A percentile compares a stretch with the other conserved stretches of the same genome.
Evolutionary conservation across 2,113 vertebrate genomes (phyloP).

Genomic region (Notechis scutatus): DNA sequence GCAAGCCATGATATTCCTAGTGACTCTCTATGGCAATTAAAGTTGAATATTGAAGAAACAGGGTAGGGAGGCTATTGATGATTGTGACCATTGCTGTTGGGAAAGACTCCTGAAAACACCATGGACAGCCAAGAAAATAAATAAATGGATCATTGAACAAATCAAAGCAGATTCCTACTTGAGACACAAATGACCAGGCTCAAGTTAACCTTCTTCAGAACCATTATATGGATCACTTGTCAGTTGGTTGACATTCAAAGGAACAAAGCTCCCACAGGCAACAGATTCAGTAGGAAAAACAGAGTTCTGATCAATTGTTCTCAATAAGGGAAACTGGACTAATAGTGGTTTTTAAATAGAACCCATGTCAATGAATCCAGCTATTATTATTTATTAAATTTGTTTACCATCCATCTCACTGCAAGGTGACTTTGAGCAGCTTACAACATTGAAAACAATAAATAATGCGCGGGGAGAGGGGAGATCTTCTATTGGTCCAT

Average conservation of each 20-base stretch:
- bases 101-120: background rate
- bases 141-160: background rate
- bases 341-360: background rate
- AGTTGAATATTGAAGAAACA: background rate
- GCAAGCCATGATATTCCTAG: background rate
- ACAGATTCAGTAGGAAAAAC: background rate
- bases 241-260: background rate
- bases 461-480: background rate
- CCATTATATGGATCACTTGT: background rate
- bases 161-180: background rate
- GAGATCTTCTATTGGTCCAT: background rate
- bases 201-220: background rate
- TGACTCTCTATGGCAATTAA: background rate
- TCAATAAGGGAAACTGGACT: background rate
- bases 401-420: background rate
- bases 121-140: background rate
- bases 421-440: background rate
- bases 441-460: background rate
- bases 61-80: background rate
- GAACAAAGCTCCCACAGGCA: background rate
- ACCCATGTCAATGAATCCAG: background rate
- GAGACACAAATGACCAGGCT: background rate
- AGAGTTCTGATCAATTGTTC: background rate
- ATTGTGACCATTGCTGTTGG: background rate
- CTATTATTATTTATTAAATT: background rate